Evolutionary conservation across 2,888 invertebrate species (phyloP).

Genomic region (Orthosia gothica): DNA sequence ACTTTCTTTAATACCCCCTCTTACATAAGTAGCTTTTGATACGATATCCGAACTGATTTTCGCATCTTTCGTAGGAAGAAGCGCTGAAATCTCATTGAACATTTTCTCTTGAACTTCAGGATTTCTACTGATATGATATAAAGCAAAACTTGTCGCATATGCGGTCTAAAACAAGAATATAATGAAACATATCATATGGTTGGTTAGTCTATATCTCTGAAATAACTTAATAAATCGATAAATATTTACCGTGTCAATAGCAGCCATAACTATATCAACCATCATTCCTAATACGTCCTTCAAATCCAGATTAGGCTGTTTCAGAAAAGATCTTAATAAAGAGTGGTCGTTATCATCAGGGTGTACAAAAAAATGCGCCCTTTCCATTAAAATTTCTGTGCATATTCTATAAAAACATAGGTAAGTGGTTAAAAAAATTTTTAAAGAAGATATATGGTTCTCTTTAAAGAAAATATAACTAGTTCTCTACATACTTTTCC

Average conservation of each 20-base stretch:
- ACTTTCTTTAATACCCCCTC: slow-evolving; percentile 96
- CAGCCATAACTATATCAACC: slow-evolving; percentile 96
- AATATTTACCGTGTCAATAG: slow-evolving; percentile 95
- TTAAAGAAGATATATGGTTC: not conserved
- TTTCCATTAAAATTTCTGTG: slow-evolving; percentile 92
- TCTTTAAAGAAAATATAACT: not conserved
- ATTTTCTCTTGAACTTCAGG: slow-evolving; percentile 93
- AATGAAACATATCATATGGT: not conserved
- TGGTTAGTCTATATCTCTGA: not conserved
- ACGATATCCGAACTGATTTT: slow-evolving; percentile 91
- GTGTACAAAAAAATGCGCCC: slow-evolving; percentile 88
- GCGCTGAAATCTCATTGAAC: slow-evolving; percentile 91
- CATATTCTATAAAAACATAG: slow-evolving; percentile 90
- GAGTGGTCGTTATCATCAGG: slow-evolving; percentile 81
- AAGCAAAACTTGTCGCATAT: slow-evolving; percentile 94
- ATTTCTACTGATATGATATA: slow-evolving; percentile 95
- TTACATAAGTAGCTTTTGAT: slow-evolving; percentile 93
- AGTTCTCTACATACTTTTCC: slow-evolving; percentile 89
- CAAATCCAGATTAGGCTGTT: slow-evolving; percentile 93
- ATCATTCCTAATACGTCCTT: slow-evolving; percentile 96
- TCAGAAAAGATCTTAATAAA: slow-evolving; percentile 93
- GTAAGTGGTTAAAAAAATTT: not conserved
- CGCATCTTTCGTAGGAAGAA: slow-evolving; percentile 90
- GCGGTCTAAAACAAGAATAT: slow-evolving; percentile 92
- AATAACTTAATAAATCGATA: not conserved